phyloP scores from a whole-genome alignment of 1,140 invertebrate species.

The Neuroterus valhalla region DNA sequence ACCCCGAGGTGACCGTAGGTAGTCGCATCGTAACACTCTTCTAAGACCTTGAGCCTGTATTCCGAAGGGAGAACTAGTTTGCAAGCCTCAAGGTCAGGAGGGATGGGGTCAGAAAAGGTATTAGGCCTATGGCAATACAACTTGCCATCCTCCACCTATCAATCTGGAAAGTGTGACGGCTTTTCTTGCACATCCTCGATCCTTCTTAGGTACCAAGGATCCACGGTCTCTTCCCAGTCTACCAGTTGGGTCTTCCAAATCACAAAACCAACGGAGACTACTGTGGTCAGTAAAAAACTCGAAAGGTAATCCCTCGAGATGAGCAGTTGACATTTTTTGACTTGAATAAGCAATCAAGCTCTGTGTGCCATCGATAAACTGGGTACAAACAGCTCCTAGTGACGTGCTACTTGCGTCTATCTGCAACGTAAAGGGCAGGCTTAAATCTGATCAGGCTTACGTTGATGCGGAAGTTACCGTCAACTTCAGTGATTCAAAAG shows the following conservation, averaged over 20 bases:
- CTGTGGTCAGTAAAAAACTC: slow-evolving; percentile 17
- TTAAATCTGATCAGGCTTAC: slow-evolving; percentile 43
- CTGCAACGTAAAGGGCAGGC: slow-evolving; percentile 54
- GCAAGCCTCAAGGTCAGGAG: slow-evolving; percentile 33
- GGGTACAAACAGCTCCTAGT: slow-evolving; percentile 49
- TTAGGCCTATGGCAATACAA: slow-evolving; percentile 26
- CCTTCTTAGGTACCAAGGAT: slow-evolving; percentile 4
- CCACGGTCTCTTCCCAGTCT: slow-evolving; percentile 35
- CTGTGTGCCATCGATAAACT: slow-evolving; percentile 35
- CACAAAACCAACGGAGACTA: neutral
- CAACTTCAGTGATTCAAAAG: neutral
- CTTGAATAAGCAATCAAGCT: slow-evolving; percentile 35
- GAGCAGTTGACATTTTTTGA: slow-evolving; percentile 25
- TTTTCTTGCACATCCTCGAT: neutral
- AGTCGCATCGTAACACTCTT: slow-evolving; percentile 9
- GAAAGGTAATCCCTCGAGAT: neutral
- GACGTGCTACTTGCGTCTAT: slow-evolving; percentile 51
- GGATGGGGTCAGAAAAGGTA: neutral
- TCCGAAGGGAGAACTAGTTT: slow-evolving; percentile 34
- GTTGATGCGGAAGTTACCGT: neutral
- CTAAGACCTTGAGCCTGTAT: neutral
- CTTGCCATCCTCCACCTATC: neutral
- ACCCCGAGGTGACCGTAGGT: slow-evolving; percentile 62
- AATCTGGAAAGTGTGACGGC: neutral
- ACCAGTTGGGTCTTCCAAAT: slow-evolving; percentile 59